These are phyloP conservation scores for Tapirus indicus DNA, from an alignment of 2,797 vertebrate species.

Conservation along the genomic window DNA sequence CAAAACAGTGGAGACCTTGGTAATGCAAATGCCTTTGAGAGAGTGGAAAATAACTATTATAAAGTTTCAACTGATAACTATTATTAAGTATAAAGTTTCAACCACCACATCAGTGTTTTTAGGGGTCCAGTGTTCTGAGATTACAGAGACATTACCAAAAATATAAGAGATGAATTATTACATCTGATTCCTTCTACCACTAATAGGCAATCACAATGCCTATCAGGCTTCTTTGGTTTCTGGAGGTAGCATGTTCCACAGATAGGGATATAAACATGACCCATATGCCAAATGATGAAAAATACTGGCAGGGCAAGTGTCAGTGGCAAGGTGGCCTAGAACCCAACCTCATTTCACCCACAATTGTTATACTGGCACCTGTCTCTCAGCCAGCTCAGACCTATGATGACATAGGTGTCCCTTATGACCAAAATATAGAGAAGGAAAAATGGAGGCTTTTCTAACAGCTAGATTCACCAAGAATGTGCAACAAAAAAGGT, in stretches of 20 bases:
- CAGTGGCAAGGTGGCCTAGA: neutral
- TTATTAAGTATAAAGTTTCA: neutral
- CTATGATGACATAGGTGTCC: neutral
- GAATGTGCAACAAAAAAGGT: rapidly evolving
- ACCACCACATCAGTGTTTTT: neutral
- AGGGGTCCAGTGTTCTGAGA: neutral
- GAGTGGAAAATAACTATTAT: neutral
- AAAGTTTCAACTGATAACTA: neutral
- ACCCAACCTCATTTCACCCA: neutral
- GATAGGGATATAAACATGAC: neutral
- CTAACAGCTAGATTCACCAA: neutral
- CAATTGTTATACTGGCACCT: neutral
- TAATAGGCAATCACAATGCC: neutral
- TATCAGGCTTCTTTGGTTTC: neutral
- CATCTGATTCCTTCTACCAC: neutral
- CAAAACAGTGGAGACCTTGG: neutral
- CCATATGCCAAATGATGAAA: neutral
- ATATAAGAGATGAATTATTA: neutral
- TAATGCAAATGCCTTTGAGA: neutral
- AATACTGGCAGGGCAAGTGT: no score
- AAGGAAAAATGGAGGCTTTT: neutral
- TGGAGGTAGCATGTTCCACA: neutral
- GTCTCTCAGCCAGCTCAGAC: neutral
- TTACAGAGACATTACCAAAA: neutral
- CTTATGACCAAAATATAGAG: neutral